Evolutionary conservation across 2,888 invertebrate genomes (phyloP).

Genomic region (Noctua janthina): DNA sequence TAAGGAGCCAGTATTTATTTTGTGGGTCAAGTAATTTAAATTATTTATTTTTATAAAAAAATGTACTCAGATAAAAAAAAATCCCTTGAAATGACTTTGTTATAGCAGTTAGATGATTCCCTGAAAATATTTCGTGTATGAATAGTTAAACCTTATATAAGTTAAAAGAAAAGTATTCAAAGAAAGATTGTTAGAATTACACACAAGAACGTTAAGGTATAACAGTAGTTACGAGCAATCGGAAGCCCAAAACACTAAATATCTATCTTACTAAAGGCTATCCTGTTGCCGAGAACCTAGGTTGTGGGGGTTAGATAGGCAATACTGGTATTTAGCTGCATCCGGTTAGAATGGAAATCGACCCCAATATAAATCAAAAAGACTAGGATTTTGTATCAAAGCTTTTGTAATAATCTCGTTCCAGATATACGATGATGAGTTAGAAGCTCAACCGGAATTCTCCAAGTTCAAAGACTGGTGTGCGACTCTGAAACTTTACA

Average conservation of each 20-base stretch:
- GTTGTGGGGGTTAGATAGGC: background rate
- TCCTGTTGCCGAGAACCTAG: background rate
- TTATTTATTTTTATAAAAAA: too few relatives aligned
- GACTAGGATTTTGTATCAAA: background rate
- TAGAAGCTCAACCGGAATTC: slow-evolving; percentile 93
- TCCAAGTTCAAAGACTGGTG: slow-evolving; percentile 92
- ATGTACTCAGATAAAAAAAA: too few relatives aligned
- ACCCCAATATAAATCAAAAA: background rate
- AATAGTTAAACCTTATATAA: too few relatives aligned
- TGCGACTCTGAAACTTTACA: slow-evolving; percentile 91
- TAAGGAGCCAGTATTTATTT: too few relatives aligned
- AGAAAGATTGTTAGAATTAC: too few relatives aligned
- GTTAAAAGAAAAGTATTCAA: too few relatives aligned
- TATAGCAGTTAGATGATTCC: too few relatives aligned
- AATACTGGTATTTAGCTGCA: background rate
- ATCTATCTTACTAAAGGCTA: background rate
- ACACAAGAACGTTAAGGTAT: background rate
- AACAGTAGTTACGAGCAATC: background rate
- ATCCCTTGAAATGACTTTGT: too few relatives aligned
- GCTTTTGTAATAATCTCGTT: background rate
- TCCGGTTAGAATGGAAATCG: background rate
- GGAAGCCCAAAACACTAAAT: background rate
- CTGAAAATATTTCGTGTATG: too few relatives aligned
- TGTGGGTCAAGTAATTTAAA: too few relatives aligned
- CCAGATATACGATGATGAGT: slow-evolving; percentile 91